Conservation (phyloP, 2,888 invertebrate genomes). For the Latrodectus elegans region DNA sequence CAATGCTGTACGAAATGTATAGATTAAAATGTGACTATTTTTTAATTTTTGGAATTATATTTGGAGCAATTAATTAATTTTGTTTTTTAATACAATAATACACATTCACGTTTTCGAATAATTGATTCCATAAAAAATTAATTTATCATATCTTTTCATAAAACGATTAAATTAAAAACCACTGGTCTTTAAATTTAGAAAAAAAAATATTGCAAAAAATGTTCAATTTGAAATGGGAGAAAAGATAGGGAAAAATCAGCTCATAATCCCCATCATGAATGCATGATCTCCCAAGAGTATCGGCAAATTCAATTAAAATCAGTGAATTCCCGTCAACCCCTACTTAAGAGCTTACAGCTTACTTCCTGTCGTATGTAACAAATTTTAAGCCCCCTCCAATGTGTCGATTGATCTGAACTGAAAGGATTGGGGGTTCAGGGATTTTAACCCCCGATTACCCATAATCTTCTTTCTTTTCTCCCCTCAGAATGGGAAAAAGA, state of each 20-base stretch:
- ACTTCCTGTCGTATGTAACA: conserved; percentile 28
- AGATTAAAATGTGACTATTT: no score
- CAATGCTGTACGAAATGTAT: no score
- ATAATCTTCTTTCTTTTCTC: conserved; percentile 15
- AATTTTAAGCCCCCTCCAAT: conserved; percentile 44
- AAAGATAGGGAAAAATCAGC: not conserved
- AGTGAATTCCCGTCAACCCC: conserved; percentile 34
- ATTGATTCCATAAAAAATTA: no score
- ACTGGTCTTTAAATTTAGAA: no score
- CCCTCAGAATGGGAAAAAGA: conserved; percentile 51
- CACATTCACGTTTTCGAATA: no score
- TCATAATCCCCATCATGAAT: conserved; percentile 51
- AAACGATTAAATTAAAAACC: no score
- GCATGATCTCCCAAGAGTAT: conserved; percentile 49
- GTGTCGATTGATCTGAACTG: conserved; percentile 34
- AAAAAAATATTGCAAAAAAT: no score
- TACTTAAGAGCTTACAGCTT: conserved; percentile 60
- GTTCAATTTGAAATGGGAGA: not conserved
- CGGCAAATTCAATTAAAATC: conserved; percentile 66
- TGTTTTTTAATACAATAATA: no score
- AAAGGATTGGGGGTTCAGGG: conserved; percentile 26
- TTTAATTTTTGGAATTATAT: no score
- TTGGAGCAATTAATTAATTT: no score
- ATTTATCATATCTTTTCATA: no score
- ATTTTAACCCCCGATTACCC: conserved; percentile 61